phyloP scores from a whole-genome alignment of 2,113 vertebrate genomes.

The Isurus oxyrinchus region DNA sequence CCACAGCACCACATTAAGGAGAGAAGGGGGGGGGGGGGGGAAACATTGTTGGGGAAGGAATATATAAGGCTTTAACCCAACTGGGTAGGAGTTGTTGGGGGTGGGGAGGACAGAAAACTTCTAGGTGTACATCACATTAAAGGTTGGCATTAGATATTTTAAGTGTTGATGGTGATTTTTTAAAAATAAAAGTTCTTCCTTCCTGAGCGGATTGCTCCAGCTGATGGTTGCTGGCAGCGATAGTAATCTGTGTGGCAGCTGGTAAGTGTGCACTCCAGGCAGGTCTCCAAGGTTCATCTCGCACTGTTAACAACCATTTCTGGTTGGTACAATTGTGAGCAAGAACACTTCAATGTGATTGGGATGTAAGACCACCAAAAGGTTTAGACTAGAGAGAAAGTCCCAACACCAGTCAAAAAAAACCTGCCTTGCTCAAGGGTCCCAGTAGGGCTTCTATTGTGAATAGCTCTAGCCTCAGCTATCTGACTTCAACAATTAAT shows the following conservation, averaged over 20 bases:
- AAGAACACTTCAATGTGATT: neutral
- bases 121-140: neutral
- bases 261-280: neutral
- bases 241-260: neutral
- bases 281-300: neutral
- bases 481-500: slow-evolving; percentile 3
- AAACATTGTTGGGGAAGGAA: neutral
- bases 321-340: neutral
- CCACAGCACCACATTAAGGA: neutral
- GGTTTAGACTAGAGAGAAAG: neutral
- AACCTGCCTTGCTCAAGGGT: neutral
- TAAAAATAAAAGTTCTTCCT: neutral
- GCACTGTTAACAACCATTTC: neutral
- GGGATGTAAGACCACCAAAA: neutral
- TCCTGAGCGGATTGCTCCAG: neutral
- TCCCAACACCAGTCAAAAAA: neutral
- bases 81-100: too few relatives aligned
- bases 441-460: neutral
- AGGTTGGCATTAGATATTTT: neutral
- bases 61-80: neutral
- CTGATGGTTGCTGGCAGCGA: neutral
- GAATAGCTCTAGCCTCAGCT: neutral
- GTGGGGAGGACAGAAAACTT: too few relatives aligned
- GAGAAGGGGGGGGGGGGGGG: too few relatives aligned
- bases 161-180: neutral